Evolutionary conservation across 2,888 invertebrate species (phyloP).

Genomic region (Drosophila eohydei): DNA sequence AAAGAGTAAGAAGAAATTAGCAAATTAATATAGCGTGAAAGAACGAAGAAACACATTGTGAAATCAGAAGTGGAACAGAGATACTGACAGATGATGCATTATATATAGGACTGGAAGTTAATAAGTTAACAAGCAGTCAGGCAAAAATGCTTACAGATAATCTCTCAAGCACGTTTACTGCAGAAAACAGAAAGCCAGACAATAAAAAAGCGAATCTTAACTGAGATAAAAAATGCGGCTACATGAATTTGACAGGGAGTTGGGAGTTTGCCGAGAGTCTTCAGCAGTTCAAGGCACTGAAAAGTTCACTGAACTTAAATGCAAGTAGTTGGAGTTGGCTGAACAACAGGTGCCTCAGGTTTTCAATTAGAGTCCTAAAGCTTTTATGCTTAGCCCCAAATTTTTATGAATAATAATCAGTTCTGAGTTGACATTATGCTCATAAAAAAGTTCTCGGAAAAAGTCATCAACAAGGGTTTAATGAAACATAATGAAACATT

Average conservation of each 20-base stretch:
- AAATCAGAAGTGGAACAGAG: not conserved
- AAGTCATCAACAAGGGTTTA: slow-evolving; percentile 1
- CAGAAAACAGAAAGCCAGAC: too few species aligned
- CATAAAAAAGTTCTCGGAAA: slow-evolving; percentile 6
- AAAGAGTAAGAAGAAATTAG: not conserved
- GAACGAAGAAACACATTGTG: too few species aligned
- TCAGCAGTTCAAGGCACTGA: not conserved
- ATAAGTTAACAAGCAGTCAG: not conserved
- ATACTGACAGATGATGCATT: not conserved
- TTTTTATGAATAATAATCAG: slow-evolving; percentile 5
- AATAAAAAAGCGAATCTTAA: not conserved
- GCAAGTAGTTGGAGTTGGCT: not conserved
- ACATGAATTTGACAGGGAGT: slow-evolving; percentile 3
- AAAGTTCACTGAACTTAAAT: not conserved
- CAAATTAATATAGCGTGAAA: not conserved
- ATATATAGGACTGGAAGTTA: not conserved
- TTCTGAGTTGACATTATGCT: not conserved
- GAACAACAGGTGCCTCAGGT: slow-evolving; percentile 1
- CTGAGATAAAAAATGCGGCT: not conserved
- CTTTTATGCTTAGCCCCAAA: not conserved
- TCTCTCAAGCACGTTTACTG: too few species aligned
- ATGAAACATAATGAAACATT: slow-evolving; percentile 4
- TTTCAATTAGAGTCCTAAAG: slow-evolving; percentile 9
- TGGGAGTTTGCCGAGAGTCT: not conserved
- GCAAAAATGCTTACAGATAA: not conserved